Evolutionary conservation across 2,888 invertebrate species (phyloP), one percentile per base, ranked within the genome.

Genomic region (Sarcophaga variegata): DNA sequence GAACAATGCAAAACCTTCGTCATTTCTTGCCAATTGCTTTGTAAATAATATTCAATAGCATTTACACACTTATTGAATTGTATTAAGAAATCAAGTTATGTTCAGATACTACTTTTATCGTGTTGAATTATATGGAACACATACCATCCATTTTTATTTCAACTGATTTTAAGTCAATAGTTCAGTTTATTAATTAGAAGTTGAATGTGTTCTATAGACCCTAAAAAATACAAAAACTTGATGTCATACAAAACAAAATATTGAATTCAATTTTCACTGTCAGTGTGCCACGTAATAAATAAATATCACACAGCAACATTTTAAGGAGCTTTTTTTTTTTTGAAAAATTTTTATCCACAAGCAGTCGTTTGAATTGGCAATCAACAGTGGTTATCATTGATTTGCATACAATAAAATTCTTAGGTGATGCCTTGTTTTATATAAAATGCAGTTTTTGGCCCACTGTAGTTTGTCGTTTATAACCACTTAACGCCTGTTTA

Each of bases 401-500:
- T 59, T 59, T 54, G 54, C 54, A 54, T 54, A 54, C 54, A 17
- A 54, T 14, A 12, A 54, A 54, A 14, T 54, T 17, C 54, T 54
- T 54, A 54, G 17, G 54, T 14, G 2, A 27, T 20, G 10, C 37
- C 22, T 12, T 25, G n/a, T n/a, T 59, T 25, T 60, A 20, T 47
- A 14, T 54, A 49, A 27, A 88, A 54, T 17, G 4, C 54, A 17
- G 17, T 14, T 54, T 54, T 54, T 54, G 63, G 25, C 60, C 87
- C 89, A 89, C 89, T 88, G 89, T 90, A 77, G 17, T 27, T 74
- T 81, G 80, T 87, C 69, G 77, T 84, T 81, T 79, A 88, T 88
- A 90, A 90, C 90, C 90, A 91, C 92, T 92, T 91, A 92, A 91
- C 92, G 91, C 92, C 90, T 91, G 89, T 89, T 91, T 90, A 91